Evolutionary conservation across 2,888 invertebrate genomes (phyloP), one percentile per base, ranked within the genome.

Genomic region (Drosophila austrosaltans): DNA sequence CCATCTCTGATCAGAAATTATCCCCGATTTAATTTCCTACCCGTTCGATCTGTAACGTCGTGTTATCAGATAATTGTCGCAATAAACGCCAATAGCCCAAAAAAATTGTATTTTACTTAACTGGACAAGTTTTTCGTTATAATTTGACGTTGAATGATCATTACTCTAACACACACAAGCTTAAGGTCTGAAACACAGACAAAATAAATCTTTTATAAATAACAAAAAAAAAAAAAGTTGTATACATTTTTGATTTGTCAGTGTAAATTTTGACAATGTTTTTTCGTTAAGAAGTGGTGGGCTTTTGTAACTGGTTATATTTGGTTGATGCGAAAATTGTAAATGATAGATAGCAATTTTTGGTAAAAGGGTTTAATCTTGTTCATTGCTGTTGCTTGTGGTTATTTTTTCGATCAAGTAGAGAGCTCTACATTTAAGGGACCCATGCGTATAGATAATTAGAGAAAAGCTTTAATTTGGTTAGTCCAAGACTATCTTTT

Each of bases 61-160:
- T 58, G 78, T 66, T 90, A 90, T 78, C 89, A 89, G 77, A 81
- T 82, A 48, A 72, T 78, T 87, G 86, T 64, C 90, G 81, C 72
- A 91, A 92, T 78, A 91, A 16, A 16, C 16, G 91, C 76, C 91
- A 91, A 75, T 89, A 90, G 76, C 90, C 90, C 62, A 90, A 87
- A 76, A 82, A 81, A 64, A 91, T 90, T 69, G 76, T 86, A 48
- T 91, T 91, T 63, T 70, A 80, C 44, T 63, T 89, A 65, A 91
- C 91, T 72, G 88, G 88, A 72, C 81, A 90, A 59, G 88, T 89
- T 60, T 92, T 92, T 77, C 90, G 91, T 88, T 91, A 92, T 70
- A 90, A 89, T 82, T 90, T 90, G 72, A 90, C 89, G 75, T 68
- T 90, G 61, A 82, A 79, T 76, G 89, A 90, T 78, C 90, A 90